Evolutionary conservation across 1,140 invertebrate genomes (phyloP).

Genomic region (Medauroidea extradentata): DNA sequence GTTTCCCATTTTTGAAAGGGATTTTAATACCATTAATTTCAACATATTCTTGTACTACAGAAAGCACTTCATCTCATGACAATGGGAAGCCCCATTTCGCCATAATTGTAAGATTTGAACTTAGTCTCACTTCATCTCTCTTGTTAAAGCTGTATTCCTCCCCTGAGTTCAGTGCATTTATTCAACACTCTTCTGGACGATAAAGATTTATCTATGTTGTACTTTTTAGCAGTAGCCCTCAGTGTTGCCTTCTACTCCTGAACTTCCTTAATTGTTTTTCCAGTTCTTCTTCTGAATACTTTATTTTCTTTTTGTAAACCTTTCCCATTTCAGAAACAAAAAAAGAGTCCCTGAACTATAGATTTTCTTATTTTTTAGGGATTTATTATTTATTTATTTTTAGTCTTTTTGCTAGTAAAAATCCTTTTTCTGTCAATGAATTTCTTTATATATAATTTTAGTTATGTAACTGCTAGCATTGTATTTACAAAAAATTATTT

Average conservation of each 20-base stretch:
- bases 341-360: no score
- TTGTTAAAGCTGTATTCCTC: slow-evolving; percentile 8
- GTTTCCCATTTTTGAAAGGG: slow-evolving; percentile 8
- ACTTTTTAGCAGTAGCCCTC: neutral
- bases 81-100: slow-evolving; percentile 8
- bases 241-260: neutral
- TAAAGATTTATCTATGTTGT: neutral
- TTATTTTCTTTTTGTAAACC: no score
- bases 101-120: neutral
- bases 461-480: no score
- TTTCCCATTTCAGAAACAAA: no score
- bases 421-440: no score
- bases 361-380: no score
- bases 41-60: slow-evolving; percentile 7
- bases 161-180: neutral
- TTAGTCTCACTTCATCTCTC: neutral
- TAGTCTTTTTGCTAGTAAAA: no score
- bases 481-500: no score
- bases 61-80: neutral
- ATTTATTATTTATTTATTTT: no score
- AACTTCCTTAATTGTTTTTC: neutral
- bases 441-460: no score
- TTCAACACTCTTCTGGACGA: neutral
- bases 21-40: neutral
- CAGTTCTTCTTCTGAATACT: neutral